These are phyloP conservation scores for Meleagris gallopavo DNA, from an alignment of 2,113 vertebrate genomes.

Conservation along the genomic window DNA sequence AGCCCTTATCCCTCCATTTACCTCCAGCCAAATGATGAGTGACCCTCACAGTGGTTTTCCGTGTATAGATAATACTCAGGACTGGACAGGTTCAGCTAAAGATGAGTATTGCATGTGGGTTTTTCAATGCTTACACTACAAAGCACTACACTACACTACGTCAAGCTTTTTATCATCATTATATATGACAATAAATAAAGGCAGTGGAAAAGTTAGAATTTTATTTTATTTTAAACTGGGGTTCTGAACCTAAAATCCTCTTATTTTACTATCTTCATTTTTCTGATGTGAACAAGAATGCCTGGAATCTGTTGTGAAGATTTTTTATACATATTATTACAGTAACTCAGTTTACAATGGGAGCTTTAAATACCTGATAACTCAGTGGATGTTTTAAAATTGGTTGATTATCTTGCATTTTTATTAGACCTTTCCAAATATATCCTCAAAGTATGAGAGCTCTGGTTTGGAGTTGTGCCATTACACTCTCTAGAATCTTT, in stretches of 20 bases:
- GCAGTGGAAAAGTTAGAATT: not conserved
- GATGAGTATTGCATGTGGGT: too few relatives aligned
- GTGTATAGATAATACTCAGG: not conserved
- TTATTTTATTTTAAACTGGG: not conserved
- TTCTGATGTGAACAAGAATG: constrained; percentile 16
- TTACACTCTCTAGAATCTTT: not conserved
- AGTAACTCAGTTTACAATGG: constrained; percentile 15
- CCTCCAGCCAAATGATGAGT: not conserved
- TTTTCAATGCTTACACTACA: not conserved
- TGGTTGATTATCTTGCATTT: not conserved
- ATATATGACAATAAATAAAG: not conserved
- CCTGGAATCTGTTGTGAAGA: not conserved
- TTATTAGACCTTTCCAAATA: not conserved
- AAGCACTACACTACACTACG: not conserved
- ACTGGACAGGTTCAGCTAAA: not conserved
- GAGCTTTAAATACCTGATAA: constrained; percentile 4
- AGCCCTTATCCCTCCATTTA: not conserved
- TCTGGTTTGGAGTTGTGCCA: not conserved
- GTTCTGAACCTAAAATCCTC: not conserved
- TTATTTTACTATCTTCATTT: not conserved
- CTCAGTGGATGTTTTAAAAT: not conserved
- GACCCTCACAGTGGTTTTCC: not conserved
- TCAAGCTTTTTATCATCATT: not conserved
- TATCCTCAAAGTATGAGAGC: not conserved
- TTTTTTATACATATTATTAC: not conserved